Conservation (phyloP, 2,888 invertebrate genomes). For the Trichopria drosophilae region DNA sequence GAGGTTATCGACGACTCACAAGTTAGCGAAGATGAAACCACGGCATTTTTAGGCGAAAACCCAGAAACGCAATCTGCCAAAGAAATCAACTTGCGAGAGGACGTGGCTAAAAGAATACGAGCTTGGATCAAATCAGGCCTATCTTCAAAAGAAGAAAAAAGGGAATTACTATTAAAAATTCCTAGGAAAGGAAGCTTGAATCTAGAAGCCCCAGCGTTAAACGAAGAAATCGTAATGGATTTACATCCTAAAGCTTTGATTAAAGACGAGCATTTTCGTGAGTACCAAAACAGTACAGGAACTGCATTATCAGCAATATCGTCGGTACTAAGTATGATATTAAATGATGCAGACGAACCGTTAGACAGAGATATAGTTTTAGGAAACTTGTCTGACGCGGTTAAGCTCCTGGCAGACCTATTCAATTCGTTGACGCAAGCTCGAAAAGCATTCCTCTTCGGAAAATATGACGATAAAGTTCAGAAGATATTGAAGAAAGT, state of each 20-base stretch:
- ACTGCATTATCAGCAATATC: not conserved
- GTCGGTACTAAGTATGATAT: not conserved
- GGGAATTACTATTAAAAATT: not conserved
- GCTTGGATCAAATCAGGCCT: constrained; percentile 4
- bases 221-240: constrained; percentile 2
- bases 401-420: constrained; percentile 1
- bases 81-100: not conserved
- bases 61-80: constrained; percentile 1
- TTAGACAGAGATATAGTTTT: constrained; percentile 1
- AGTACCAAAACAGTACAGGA: not conserved
- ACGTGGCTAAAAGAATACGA: not conserved
- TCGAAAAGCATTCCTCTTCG: not conserved
- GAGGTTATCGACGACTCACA: not conserved
- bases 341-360: constrained; percentile 1
- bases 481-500: not conserved
- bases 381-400: not conserved
- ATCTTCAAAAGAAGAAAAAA: not conserved
- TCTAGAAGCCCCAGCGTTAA: constrained; percentile 9
- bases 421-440: not conserved
- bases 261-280: constrained; percentile 1
- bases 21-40: not conserved
- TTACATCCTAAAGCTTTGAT: constrained; percentile 1
- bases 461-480: not conserved
- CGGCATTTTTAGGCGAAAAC: not conserved
- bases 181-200: constrained; percentile 5